phyloP scores from a whole-genome alignment of 1,140 invertebrate species.

The Drosophila eugracilis region DNA sequence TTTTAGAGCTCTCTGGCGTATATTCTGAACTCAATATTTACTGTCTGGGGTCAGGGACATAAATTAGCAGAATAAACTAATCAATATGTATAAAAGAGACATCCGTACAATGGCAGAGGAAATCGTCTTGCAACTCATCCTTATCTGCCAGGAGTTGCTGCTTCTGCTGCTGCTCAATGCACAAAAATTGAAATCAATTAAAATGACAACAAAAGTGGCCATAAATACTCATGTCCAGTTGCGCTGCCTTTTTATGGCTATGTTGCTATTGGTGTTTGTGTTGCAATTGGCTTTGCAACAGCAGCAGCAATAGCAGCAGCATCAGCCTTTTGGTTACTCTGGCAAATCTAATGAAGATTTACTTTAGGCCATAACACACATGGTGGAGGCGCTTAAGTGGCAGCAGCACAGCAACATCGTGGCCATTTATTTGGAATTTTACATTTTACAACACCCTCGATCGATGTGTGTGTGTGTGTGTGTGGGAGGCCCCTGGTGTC shows the following conservation, averaged over 20 bases:
- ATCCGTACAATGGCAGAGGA: slow-evolving; percentile 18
- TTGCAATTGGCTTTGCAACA: not conserved
- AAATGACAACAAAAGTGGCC: slow-evolving; percentile 81
- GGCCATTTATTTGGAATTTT: slow-evolving; percentile 83
- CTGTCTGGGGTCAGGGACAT: slow-evolving; percentile 1
- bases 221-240: slow-evolving; percentile 74
- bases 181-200: slow-evolving; percentile 82
- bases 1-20: slow-evolving; percentile 12
- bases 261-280: slow-evolving; percentile 25
- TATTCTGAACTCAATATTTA: slow-evolving; percentile 12
- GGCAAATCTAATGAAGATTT: slow-evolving; percentile 84
- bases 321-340: slow-evolving; percentile 64
- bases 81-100: slow-evolving; percentile 40
- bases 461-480: too few relatives aligned
- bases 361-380: slow-evolving; percentile 83
- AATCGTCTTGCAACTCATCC: slow-evolving; percentile 64
- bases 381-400: slow-evolving; percentile 71
- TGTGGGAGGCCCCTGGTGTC: slow-evolving; percentile 45
- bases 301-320: slow-evolving; percentile 31
- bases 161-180: slow-evolving; percentile 44
- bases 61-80: slow-evolving; percentile 31
- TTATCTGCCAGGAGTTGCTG: slow-evolving; percentile 54
- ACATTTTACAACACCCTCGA: slow-evolving; percentile 73
- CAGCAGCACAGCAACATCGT: slow-evolving; percentile 51
- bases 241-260: slow-evolving; percentile 70